Base-by-base conservation (phyloP, 2,888 invertebrate genomes). In the Esperia sulphurella region DNA sequence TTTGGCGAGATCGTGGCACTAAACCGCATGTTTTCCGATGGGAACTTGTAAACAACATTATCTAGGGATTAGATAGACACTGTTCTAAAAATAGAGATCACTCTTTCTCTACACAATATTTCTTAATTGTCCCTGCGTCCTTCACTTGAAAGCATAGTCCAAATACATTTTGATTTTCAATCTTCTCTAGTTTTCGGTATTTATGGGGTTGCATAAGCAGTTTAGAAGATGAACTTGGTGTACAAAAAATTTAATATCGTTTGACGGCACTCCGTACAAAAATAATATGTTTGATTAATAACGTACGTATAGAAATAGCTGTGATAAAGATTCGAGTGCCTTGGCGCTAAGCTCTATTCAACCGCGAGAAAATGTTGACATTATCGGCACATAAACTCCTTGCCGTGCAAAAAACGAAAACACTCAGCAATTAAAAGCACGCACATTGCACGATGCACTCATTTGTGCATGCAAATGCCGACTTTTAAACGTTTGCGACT, bases 381-480 rank as follows among this genome's bases (percentile, higher is more conserved):
- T 51, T 60, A 65, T 66, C 63, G 53, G 57, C 51, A 58, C 46
- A 49, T 53, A 55, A 49, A 55, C 61, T 59, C 52, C 42, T 52
- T 50, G 48, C 61, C 65, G 63, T 59, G 63, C 68, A 69, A 65
- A 52, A 63, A 62, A 65, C 61, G 65, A 69, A 69, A 59, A 68
- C 59, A 60, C 57, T 59, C 55, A 49, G 65, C 72, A 72, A 79
- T 81, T 77, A 80, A 78, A 79, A 67, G 63, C 41, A 78, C 69
- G 68, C 69, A 70, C 58, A 53, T 54, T 67, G 70, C 58, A 54
- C 52, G 57, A 61, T 62, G 67, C 66, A 59, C 63, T 71, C 68
- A 71, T 71, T 74, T 66, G 65, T 65, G 71, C 70, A 80, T 77
- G 80, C 74, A 75, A 79, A 78, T 73, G 62, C 52, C 7, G 65